Conservation (phyloP, 2,888 invertebrate species). For the Strigamia transsilvanica region DNA sequence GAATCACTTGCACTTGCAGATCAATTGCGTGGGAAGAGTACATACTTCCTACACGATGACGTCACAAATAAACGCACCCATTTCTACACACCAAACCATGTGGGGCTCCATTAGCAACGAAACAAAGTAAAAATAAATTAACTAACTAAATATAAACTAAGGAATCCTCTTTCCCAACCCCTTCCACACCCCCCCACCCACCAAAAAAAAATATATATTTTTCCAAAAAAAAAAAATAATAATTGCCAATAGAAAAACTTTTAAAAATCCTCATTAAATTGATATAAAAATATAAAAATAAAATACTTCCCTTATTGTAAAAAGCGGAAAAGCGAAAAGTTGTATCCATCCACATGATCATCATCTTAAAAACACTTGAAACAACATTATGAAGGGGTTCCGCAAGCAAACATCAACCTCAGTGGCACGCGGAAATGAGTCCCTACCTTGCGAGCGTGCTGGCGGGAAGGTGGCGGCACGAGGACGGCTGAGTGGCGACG, state of each 20-base stretch:
- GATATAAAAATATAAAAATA: neutral
- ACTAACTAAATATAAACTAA: neutral
- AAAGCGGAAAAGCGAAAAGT: neutral
- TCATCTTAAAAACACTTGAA: neutral
- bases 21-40: conserved; percentile 23
- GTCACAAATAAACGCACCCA: conserved; percentile 20
- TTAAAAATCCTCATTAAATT: neutral
- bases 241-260: no score
- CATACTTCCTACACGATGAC: neutral
- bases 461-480: conserved; percentile 35
- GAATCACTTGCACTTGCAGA: conserved; percentile 4
- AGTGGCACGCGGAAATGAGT: conserved; percentile 28
- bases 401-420: conserved; percentile 1
- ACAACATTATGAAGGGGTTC: conserved; percentile 1
- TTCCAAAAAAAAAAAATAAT: neutral
- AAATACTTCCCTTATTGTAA: conserved; percentile 9
- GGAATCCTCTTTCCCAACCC: neutral
- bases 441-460: conserved; percentile 35
- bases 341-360: conserved; percentile 12
- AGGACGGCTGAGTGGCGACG: conserved; percentile 24
- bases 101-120: neutral
- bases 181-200: neutral
- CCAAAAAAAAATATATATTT: neutral
- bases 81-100: conserved; percentile 13
- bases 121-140: conserved; percentile 4